Conservation (phyloP, 2,113 vertebrate genomes). For the Tangachromis dhanisi region DNA sequence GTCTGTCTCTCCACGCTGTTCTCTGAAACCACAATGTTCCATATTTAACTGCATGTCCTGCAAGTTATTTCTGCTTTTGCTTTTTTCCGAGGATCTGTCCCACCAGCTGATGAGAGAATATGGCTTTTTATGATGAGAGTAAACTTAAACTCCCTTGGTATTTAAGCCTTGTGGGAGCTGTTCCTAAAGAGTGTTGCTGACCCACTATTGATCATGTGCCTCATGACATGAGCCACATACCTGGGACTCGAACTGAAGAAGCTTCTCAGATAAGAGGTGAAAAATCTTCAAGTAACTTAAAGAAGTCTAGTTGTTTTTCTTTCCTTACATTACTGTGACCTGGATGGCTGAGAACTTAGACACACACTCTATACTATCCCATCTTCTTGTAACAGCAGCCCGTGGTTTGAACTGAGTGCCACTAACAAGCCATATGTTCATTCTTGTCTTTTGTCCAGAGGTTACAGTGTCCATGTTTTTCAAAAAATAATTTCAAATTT, state of each 20-base stretch:
- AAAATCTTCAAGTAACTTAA: not conserved
- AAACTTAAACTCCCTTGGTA: not conserved
- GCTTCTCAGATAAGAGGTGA: not conserved
- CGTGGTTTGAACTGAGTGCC: not conserved
- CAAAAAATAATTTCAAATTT: not conserved
- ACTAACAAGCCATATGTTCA: not conserved
- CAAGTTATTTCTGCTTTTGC: slow-evolving; percentile 39
- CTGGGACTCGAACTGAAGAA: not conserved
- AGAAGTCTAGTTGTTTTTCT: not conserved
- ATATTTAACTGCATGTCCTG: not conserved
- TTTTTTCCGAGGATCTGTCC: slow-evolving; percentile 17
- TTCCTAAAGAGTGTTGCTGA: not conserved
- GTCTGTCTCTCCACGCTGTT: not conserved
- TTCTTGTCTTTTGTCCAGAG: not conserved
- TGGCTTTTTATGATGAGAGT: slow-evolving; percentile 4
- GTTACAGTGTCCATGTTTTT: not conserved
- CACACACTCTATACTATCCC: not conserved
- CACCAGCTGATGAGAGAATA: slow-evolving; percentile 18
- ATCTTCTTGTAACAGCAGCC: not conserved
- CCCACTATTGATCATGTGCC: not conserved
- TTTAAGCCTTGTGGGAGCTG: not conserved
- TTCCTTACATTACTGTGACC: not conserved
- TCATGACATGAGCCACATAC: not conserved
- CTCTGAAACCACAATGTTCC: not conserved
- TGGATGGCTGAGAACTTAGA: not conserved